Conservation (phyloP, 1,140 invertebrate species). For the Cyphomyrmex costatus region DNA sequence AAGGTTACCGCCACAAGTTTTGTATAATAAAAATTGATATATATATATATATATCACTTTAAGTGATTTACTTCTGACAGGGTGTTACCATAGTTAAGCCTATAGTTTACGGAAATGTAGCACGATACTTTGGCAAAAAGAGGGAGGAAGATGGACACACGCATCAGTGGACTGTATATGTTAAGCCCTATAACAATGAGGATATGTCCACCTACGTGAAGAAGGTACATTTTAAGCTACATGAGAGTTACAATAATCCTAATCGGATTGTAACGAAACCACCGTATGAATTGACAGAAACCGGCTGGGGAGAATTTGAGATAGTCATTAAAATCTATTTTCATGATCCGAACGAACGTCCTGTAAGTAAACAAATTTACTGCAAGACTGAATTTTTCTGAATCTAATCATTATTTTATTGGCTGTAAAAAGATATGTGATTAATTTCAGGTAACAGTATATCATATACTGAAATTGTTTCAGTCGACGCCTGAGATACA, state of each 20-base stretch:
- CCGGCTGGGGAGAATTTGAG: conserved; percentile 99
- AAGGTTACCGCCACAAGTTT: neutral
- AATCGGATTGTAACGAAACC: conserved; percentile 97
- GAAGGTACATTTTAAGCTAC: conserved; percentile 98
- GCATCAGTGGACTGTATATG: conserved; percentile 99
- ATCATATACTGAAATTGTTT: conserved; percentile 98
- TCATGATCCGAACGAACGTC: conserved; percentile 97
- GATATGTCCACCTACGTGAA: conserved; percentile 98
- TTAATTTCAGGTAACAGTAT: conserved; percentile 94
- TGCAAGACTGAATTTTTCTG: neutral
- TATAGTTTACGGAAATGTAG: conserved; percentile 98
- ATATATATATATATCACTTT: too few relatives aligned
- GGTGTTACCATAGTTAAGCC: conserved; percentile 97
- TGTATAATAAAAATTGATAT: conserved; percentile 2
- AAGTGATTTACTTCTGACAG: conserved; percentile 85
- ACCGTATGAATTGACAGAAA: conserved; percentile 99
- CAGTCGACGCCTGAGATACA: conserved; percentile 91
- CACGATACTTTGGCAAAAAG: conserved; percentile 98
- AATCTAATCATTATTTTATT: neutral
- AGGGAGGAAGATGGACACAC: conserved; percentile 99
- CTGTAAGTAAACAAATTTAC: conserved; percentile 89
- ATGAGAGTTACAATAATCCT: conserved; percentile 98
- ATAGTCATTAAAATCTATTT: conserved; percentile 99
- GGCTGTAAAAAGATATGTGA: neutral
- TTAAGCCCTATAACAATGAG: conserved; percentile 97